Base-by-base conservation (phyloP, 1,140 invertebrate genomes). In the Zaprionus lachaisei region DNA sequence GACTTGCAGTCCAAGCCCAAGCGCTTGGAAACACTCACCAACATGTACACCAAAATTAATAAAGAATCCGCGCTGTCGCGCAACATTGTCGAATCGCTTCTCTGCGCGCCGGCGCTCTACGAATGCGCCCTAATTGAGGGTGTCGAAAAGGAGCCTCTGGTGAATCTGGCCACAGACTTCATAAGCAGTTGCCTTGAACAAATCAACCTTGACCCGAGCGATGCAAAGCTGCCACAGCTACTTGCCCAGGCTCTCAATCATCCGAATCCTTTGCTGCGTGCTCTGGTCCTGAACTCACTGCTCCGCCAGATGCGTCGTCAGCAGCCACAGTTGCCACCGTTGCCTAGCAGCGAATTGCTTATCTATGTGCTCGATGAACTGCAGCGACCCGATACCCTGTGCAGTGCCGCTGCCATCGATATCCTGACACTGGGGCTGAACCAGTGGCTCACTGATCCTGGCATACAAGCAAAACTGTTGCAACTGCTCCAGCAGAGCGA, bases 91-190 rank as follows among this genome's bases (percentile, higher is more conserved):
- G 81, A 83, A 12, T 80, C 83, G 26, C 47, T 93, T 41, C 64
- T 94, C 24, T 75, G 87, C 61, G 79, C 93, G 49, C 83, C 93
- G 22, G 74, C 92, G 15, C 74, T 94, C 31, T 94, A 94, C 66
- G 93, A 94, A 62, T 94, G 93, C 64, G 80, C 93, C 14, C 9
- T 28, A 6, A 34, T 73, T 7, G 58, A 58, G 6, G 65, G 70
- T 12, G 51, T 63, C 17, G 61, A 79, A 15, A 77, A 68, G 34
- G 61, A 63, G 47, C 64, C 47, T 6, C 24, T 73, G n/a, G 77
- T 94, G 3, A 93, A 94, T 68, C 83, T 95, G 65, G 93, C 94
- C n/a, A 94, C 94, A 78, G 95, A 95, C 80, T 93, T 95, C 12
- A 78, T 96, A 14, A 92, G 94, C 44, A 78, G 94, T 64, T 95